Base-by-base conservation (phyloP, 2,113 vertebrate species). In the Sinocyclocheilus anophthalmus region DNA sequence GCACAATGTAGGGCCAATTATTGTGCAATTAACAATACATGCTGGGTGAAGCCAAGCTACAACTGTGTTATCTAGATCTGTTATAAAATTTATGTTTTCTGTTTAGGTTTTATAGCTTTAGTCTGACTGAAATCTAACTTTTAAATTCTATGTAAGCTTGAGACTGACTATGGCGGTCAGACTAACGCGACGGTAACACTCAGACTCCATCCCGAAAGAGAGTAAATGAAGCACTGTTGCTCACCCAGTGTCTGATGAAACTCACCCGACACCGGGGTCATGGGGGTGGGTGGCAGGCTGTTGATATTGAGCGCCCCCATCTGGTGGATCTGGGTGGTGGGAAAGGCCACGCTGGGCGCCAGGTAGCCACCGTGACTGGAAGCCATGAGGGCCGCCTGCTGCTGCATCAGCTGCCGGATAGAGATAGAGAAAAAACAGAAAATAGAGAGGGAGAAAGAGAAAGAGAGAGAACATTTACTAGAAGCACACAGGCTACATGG, bases 281-380 rank as follows among this genome's bases (percentile, higher is more conserved):
- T 95, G 72, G 0, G 96, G 45, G 45, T 88, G 84, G 95, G 95
- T 0, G 96, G 97, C 89, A 99, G 96, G 91, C 97, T 97, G 4
- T 97, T 98, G 91, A 99, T 96, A 94, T 97, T 99, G 94, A 99
- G 96, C 16, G 98, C 96, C 4, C 98, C 98, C 65, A 99, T 98
- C 94, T 99, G 98, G 92, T 99, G 98, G 93, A 99, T 97, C 92
- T 99, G 97, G 73, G 97, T 97, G 5, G 97, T 95, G 3, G 98
- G 97, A 83, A 99, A 99, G 86, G 97, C 94, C 92, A 99, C 94
- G 7, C 97, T 96, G 0, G 98, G 98, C 76, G 96, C 96, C 94
- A 99, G 94, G 94, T 99, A 99, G 93, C 97, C 98, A 90, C 98
- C 96, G 0, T 99, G 97, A 87, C 96, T 97, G 78, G 97, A 96